Conservation (phyloP, 2,113 vertebrate genomes). For the Xyrauchen texanus region DNA sequence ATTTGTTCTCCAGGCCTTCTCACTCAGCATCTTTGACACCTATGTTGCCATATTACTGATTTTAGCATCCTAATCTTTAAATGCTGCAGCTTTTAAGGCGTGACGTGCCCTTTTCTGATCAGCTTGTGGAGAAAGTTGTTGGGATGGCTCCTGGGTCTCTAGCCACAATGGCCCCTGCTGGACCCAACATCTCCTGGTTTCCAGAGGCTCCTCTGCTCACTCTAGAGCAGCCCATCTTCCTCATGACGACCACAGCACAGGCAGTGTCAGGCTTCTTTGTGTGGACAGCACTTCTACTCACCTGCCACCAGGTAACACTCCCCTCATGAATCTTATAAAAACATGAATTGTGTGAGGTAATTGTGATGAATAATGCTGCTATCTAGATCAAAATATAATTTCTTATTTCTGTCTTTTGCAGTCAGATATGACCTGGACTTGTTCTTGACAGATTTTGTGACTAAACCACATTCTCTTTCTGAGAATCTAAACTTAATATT, state of each 20-base stretch:
- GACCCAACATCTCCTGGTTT: constrained; percentile 83
- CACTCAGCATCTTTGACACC: too few species aligned
- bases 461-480: too few species aligned
- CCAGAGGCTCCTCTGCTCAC: constrained; percentile 81
- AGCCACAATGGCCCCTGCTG: constrained; percentile 63
- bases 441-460: too few species aligned
- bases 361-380: too few species aligned
- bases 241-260: constrained; percentile 92
- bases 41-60: background rate
- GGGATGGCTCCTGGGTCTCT: constrained; percentile 51
- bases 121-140: constrained; percentile 59
- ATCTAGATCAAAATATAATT: too few species aligned
- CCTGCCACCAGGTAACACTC: constrained; percentile 90
- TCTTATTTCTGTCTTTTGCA: too few species aligned
- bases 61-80: constrained; percentile 34
- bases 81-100: constrained; percentile 69
- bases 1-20: background rate
- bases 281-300: constrained; percentile 95
- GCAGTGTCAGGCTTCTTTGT: constrained; percentile 96
- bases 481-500: background rate
- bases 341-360: too few species aligned
- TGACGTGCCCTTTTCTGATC: constrained; percentile 72
- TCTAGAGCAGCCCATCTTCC: constrained; percentile 87
- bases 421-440: too few species aligned
- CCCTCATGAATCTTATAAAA: too few species aligned